A percentile compares a stretch with the other conserved stretches of the same genome.
phyloP scores from a whole-genome alignment of 2,113 vertebrate genomes.

The Pelusios castaneus region DNA sequence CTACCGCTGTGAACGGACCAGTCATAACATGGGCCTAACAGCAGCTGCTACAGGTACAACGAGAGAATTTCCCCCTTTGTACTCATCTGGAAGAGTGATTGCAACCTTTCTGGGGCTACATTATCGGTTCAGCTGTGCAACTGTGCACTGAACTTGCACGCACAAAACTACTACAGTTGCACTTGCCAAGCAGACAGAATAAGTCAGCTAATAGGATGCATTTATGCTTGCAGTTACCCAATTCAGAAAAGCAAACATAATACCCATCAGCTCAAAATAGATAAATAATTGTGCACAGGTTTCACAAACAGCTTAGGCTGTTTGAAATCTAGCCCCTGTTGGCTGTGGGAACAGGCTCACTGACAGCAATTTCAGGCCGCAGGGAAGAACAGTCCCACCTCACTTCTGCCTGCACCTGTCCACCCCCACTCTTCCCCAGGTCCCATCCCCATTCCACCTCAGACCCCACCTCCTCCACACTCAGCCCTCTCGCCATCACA shows the following conservation, averaged over 20 bases:
- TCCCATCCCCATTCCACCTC: too few species aligned
- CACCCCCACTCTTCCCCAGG: too few species aligned
- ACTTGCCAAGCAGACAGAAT: not conserved
- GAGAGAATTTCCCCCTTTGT: not conserved
- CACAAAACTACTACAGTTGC: not conserved
- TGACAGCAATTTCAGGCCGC: too few species aligned
- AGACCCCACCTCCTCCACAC: too few species aligned
- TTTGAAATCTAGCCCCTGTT: rapidly evolving
- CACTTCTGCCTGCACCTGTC: too few species aligned
- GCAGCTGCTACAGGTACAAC: not conserved
- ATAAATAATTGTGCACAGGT: rapidly evolving
- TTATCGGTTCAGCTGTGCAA: rapidly evolving
- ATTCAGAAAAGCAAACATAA: not conserved
- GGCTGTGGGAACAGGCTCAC: too few species aligned
- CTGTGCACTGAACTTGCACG: not conserved
- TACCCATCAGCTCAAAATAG: not conserved
- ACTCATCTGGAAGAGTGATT: not conserved
- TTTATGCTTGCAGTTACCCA: not conserved
- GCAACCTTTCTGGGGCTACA: not conserved
- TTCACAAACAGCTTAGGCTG: not conserved
- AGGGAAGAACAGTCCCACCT: too few species aligned
- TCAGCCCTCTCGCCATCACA: too few species aligned
- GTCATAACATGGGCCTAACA: not conserved
- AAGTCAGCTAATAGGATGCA: not conserved
- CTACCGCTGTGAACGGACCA: not conserved